A percentile compares a stretch with the other conserved stretches of the same genome.
Evolutionary conservation across 2,113 vertebrate genomes (phyloP).

Genomic region (Stomatorhinus ivindoensis): DNA sequence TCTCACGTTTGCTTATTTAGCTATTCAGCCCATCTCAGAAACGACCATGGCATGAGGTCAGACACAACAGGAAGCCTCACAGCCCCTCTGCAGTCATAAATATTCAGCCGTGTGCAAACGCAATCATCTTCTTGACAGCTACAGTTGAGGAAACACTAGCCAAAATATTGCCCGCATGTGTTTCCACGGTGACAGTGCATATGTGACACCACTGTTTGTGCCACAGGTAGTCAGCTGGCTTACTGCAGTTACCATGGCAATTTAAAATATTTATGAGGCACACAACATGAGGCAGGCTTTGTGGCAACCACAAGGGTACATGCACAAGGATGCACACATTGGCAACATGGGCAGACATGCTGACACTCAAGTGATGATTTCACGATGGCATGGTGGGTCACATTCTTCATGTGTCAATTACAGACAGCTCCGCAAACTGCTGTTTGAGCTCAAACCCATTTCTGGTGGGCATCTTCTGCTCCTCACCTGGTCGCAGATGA

Average conservation of each 20-base stretch:
- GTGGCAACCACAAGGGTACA: not conserved
- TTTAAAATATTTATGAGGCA: conserved; percentile 33
- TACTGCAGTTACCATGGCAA: conserved; percentile 28
- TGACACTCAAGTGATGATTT: not conserved
- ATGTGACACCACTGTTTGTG: not conserved
- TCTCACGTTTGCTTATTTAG: not conserved
- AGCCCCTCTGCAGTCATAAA: not conserved
- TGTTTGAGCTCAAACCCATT: not conserved
- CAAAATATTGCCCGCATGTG: not conserved
- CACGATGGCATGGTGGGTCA: not conserved
- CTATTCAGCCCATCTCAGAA: not conserved
- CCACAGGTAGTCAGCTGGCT: not conserved
- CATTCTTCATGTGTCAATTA: not conserved
- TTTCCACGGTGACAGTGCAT: not conserved
- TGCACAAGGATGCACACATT: not conserved
- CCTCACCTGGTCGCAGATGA: conserved; percentile 86
- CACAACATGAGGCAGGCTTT: conserved; percentile 17
- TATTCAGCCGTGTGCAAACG: not conserved
- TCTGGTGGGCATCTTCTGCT: not conserved
- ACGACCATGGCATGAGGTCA: not conserved
- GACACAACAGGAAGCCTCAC: not conserved
- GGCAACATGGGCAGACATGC: not conserved
- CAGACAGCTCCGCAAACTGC: not conserved
- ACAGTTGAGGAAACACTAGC: not conserved
- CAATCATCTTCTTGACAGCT: not conserved